Percentiles rank a stretch among this genome's conserved stretches.
Conservation (phyloP, 2,113 vertebrate species). For the Syrmaticus mikado region DNA sequence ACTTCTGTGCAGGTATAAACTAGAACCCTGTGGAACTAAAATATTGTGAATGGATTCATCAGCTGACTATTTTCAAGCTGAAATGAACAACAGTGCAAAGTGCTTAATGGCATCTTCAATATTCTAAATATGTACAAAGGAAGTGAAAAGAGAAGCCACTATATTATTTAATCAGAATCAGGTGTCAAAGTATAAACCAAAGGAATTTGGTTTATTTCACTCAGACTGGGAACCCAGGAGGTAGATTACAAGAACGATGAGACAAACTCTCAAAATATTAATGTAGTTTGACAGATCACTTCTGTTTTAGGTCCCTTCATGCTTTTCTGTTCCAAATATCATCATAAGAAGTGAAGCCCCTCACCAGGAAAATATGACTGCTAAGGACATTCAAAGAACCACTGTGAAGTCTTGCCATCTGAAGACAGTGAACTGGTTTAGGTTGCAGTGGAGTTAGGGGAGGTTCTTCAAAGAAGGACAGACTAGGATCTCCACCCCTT, state of each 20-base stretch:
- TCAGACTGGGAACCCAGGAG: neutral
- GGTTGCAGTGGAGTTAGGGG: neutral
- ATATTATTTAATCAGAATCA: neutral
- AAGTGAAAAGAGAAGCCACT: neutral
- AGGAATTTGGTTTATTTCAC: neutral
- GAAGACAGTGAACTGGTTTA: neutral
- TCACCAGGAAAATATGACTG: neutral
- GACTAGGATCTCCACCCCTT: slow-evolving; percentile 37
- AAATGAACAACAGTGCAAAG: neutral
- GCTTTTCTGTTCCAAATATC: neutral
- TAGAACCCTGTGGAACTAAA: neutral
- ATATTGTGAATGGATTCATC: neutral
- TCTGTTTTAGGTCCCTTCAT: neutral
- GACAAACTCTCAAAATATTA: neutral
- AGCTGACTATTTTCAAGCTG: neutral
- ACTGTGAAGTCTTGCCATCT: neutral
- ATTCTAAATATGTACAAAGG: neutral
- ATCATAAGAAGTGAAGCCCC: neutral
- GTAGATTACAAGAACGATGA: neutral
- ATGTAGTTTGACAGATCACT: neutral
- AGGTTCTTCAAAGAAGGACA: slow-evolving; percentile 24
- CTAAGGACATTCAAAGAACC: neutral
- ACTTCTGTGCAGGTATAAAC: neutral
- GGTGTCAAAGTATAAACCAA: neutral
- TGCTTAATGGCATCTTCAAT: neutral